Conservation (phyloP, 2,113 vertebrate species). For the Sciurus niger region DNA sequence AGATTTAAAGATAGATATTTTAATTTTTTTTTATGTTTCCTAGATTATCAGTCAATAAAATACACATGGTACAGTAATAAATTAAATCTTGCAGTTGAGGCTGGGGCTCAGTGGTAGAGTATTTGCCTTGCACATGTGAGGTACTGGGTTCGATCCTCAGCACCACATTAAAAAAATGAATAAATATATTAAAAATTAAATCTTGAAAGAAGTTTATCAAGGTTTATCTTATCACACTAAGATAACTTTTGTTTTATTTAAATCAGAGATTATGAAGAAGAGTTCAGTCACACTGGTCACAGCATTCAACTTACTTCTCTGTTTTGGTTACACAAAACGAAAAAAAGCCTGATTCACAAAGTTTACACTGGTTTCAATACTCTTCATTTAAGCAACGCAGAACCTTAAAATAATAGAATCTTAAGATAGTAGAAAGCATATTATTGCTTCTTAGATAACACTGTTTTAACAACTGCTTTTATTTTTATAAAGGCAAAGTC, state of each 20-base stretch:
- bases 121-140: no score
- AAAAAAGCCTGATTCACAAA: constrained; percentile 53
- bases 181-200: background rate
- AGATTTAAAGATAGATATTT: background rate
- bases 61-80: background rate
- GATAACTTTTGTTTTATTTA: background rate
- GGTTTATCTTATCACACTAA: background rate
- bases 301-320: constrained; percentile 28
- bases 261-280: background rate
- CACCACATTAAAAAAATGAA: no score
- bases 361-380: background rate
- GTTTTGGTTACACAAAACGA: constrained; percentile 2
- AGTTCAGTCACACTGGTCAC: background rate
- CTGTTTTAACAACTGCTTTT: background rate
- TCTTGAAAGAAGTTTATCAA: constrained; percentile 16
- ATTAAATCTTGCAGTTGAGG: background rate
- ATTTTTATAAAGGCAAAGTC: constrained; percentile 55
- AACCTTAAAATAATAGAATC: background rate
- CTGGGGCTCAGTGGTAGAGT: no score
- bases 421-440: background rate
- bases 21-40: background rate
- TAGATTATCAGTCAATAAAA: constrained; percentile 29
- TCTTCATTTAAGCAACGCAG: constrained; percentile 40
- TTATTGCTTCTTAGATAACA: constrained; percentile 49
- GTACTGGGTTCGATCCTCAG: no score